These are phyloP conservation scores for Hydropsyche betteni DNA, from an alignment of 2,888 invertebrate species.

Conservation along the genomic window DNA sequence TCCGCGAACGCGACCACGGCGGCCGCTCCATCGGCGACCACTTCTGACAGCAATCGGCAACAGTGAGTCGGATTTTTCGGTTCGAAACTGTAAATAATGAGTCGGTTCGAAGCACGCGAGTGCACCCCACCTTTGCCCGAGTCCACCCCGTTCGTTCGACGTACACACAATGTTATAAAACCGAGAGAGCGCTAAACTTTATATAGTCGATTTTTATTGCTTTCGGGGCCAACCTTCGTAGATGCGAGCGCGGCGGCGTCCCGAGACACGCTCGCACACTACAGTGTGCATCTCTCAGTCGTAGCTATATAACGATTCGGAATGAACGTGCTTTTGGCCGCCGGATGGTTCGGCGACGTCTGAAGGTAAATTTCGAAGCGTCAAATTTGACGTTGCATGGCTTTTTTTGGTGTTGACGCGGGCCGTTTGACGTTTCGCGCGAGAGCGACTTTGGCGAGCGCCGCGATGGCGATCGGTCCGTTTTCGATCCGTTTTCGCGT, in stretches of 20 bases:
- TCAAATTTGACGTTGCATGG: neutral
- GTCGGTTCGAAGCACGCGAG: neutral
- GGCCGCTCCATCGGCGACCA: conserved; percentile 36
- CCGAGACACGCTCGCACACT: conserved; percentile 16
- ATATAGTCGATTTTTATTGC: conserved; percentile 33
- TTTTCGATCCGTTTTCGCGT: too few species aligned
- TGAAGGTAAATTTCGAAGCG: neutral
- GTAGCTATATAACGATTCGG: conserved; percentile 27
- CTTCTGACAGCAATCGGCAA: neutral
- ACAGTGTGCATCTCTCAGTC: conserved; percentile 29
- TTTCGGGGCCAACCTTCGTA: conserved; percentile 31
- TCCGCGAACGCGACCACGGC: conserved; percentile 51
- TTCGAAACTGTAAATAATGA: neutral
- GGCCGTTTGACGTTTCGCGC: neutral
- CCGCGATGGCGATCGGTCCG: too few species aligned
- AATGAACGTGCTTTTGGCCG: conserved; percentile 28
- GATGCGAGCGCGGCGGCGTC: conserved; percentile 23
- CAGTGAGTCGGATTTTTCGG: neutral
- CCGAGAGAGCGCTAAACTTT: conserved; percentile 23
- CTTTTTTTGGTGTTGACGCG: too few species aligned
- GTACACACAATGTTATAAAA: conserved; percentile 11
- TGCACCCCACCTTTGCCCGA: neutral
- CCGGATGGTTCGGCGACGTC: neutral
- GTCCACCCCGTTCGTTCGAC: neutral
- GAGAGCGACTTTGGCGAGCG: neutral